Conservation (phyloP, 2,888 invertebrate species). For the Anticlea derivata region DNA sequence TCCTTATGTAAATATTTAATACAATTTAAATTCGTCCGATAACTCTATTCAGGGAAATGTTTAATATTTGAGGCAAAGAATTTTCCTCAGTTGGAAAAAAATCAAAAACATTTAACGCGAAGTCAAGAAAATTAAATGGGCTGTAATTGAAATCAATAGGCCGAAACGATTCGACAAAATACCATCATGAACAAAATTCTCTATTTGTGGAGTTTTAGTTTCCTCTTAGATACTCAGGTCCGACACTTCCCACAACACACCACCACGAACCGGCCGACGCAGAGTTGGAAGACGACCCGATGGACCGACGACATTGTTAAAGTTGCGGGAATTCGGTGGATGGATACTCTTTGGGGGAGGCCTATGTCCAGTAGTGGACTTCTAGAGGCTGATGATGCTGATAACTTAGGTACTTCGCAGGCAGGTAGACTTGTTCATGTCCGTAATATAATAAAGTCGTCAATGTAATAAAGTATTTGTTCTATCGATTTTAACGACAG, state of each 20-base stretch:
- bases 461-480: too few relatives aligned
- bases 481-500: not conserved
- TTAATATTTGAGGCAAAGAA: slow-evolving; percentile 8
- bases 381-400: too few relatives aligned
- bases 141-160: not conserved
- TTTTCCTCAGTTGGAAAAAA: not conserved
- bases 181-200: not conserved
- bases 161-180: not conserved
- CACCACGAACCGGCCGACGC: too few relatives aligned
- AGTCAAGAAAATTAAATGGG: not conserved
- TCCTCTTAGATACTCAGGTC: not conserved
- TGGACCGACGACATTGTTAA: too few relatives aligned
- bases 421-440: too few relatives aligned
- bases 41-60: slow-evolving; percentile 4
- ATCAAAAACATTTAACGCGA: not conserved
- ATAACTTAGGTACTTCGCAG: too few relatives aligned
- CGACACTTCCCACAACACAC: too few relatives aligned
- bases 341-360: too few relatives aligned
- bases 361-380: too few relatives aligned
- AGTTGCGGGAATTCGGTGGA: too few relatives aligned
- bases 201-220: not conserved
- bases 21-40: slow-evolving; percentile 4
- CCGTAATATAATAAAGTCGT: too few relatives aligned
- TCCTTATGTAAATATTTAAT: slow-evolving; percentile 3
- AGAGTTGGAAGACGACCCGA: too few relatives aligned